Evolutionary conservation across 2,113 vertebrate genomes (phyloP).

Genomic region (Speoplatyrhinus poulsoni): DNA sequence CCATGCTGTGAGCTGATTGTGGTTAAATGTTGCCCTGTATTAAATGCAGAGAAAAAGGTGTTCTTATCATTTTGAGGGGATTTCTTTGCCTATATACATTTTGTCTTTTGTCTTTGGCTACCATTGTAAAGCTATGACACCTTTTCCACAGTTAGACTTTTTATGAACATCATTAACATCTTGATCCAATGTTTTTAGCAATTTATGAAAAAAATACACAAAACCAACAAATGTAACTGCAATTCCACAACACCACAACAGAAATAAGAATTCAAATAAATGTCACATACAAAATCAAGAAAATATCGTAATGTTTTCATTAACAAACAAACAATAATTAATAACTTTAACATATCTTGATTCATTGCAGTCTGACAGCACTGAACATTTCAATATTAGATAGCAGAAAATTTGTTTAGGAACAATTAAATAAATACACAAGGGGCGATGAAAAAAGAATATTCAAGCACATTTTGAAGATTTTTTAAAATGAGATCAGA

Average conservation of each 20-base stretch:
- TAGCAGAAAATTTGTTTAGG: conserved; percentile 42
- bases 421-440: conserved; percentile 49
- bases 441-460: conserved; percentile 46
- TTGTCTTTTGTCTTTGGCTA: conserved; percentile 40
- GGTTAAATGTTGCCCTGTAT: conserved; percentile 3
- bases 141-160: conserved; percentile 61
- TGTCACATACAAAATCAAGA: conserved; percentile 49
- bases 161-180: conserved; percentile 60
- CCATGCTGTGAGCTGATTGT: conserved; percentile 51
- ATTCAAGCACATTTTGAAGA: conserved; percentile 55
- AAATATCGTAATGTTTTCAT: conserved; percentile 44
- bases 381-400: conserved; percentile 64
- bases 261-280: conserved; percentile 38
- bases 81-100: neutral
- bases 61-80: neutral
- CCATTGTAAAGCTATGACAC: conserved; percentile 79
- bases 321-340: conserved; percentile 36
- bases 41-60: neutral
- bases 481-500: conserved; percentile 27
- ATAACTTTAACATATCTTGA: conserved; percentile 43
- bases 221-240: conserved; percentile 68
- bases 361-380: conserved; percentile 65
- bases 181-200: conserved; percentile 70
- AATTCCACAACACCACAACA: conserved; percentile 66
- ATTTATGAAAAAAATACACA: conserved; percentile 76